Conservation (phyloP, 2,797 vertebrate genomes). For the Prunella strophiata region DNA sequence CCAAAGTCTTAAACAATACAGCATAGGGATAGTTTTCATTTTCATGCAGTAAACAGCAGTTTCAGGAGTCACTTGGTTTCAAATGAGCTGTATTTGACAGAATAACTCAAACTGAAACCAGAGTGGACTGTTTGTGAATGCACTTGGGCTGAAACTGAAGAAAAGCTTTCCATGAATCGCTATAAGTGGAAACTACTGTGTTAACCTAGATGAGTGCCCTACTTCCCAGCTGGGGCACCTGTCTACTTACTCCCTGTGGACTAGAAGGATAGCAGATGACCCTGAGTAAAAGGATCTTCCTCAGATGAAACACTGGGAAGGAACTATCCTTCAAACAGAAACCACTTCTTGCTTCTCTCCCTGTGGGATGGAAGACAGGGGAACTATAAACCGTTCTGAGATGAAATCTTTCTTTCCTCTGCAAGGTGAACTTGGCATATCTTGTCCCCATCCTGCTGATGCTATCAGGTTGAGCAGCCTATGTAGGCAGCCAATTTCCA, state of each 20-base stretch:
- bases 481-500: neutral
- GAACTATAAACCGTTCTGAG: neutral
- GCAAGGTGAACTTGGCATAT: neutral
- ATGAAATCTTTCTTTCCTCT: neutral
- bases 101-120: constrained; percentile 48
- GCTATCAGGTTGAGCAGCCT: neutral
- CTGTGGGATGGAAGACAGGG: neutral
- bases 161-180: constrained; percentile 44
- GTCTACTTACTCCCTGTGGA: neutral
- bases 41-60: constrained; percentile 28
- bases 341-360: neutral
- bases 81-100: neutral
- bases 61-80: constrained; percentile 31
- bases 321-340: neutral
- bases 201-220: constrained; percentile 21
- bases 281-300: neutral
- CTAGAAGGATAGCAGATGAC: neutral
- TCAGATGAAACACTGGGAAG: neutral
- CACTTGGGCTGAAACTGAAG: constrained; percentile 51
- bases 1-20: neutral
- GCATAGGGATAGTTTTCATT: constrained; percentile 15
- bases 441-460: neutral
- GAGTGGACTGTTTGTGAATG: neutral
- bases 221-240: neutral
- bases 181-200: neutral